Conservation (phyloP, 2,888 invertebrate species). For the Apocheima hispidaria region DNA sequence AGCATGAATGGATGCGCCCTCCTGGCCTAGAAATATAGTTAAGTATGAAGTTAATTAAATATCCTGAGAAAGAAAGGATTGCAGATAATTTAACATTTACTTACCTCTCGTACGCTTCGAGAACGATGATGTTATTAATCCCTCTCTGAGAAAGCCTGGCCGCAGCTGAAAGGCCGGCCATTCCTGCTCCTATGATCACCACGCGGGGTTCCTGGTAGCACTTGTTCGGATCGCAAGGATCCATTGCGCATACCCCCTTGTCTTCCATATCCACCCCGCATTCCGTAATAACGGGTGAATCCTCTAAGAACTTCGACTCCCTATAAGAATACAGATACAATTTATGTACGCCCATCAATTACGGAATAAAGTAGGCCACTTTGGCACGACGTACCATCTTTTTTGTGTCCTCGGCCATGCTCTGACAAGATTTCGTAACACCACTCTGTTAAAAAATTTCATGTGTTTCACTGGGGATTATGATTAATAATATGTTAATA, state of each 20-base stretch:
- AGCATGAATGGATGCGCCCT: slow-evolving; percentile 91
- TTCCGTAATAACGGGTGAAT: slow-evolving; percentile 54
- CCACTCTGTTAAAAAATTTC: slow-evolving; percentile 57
- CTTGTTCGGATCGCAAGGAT: slow-evolving; percentile 64
- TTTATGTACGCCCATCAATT: slow-evolving; percentile 40
- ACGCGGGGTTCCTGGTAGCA: slow-evolving; percentile 86
- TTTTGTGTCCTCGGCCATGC: slow-evolving; percentile 54
- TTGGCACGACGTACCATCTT: slow-evolving; percentile 60
- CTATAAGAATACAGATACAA: slow-evolving; percentile 49
- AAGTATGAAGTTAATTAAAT: background rate
- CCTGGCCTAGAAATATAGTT: slow-evolving; percentile 86
- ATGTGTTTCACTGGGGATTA: slow-evolving; percentile 39
- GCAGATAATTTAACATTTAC: slow-evolving; percentile 50
- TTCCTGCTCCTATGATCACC: slow-evolving; percentile 92
- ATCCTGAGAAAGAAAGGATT: background rate
- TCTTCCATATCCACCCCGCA: slow-evolving; percentile 70
- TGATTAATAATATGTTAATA: background rate
- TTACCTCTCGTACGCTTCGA: slow-evolving; percentile 92
- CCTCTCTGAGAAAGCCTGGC: slow-evolving; percentile 89
- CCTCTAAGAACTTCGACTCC: slow-evolving; percentile 48
- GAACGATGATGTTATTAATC: slow-evolving; percentile 88
- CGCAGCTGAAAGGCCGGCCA: slow-evolving; percentile 93
- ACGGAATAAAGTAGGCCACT: slow-evolving; percentile 38
- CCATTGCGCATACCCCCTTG: slow-evolving; percentile 66
- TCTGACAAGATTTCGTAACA: slow-evolving; percentile 42